Conservation (phyloP, 2,888 invertebrate species). For the Campoplex nolae region DNA sequence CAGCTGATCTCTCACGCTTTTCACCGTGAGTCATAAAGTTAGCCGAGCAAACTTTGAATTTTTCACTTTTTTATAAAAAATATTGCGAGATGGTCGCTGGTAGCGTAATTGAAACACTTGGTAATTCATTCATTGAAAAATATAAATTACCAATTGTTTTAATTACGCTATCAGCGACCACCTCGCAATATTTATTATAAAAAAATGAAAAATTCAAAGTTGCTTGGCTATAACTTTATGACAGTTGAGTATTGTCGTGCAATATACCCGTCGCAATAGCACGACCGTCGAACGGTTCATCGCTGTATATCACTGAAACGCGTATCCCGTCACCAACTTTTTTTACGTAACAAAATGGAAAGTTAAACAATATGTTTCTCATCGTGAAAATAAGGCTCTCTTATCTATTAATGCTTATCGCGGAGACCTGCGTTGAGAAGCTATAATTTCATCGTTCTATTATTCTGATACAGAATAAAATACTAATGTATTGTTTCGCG, state of each 20-base stretch:
- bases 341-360: slow-evolving; percentile 60
- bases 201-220: too few species aligned
- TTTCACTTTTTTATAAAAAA: too few species aligned
- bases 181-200: too few species aligned
- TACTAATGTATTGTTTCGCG: background rate
- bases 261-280: background rate
- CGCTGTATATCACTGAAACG: background rate
- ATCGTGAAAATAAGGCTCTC: slow-evolving; percentile 12
- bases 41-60: too few species aligned
- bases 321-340: background rate
- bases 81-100: too few species aligned
- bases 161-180: too few species aligned
- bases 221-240: too few species aligned
- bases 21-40: background rate
- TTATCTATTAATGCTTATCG: slow-evolving; percentile 56
- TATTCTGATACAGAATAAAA: background rate
- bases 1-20: slow-evolving; percentile 35
- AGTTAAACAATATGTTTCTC: slow-evolving; percentile 43
- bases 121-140: too few species aligned
- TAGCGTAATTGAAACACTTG: too few species aligned
- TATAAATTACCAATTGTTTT: too few species aligned
- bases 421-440: background rate
- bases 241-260: background rate
- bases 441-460: background rate
- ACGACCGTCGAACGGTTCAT: background rate